phyloP scores from a whole-genome alignment of 2,888 invertebrate species.

The Drosophila nigricruria region DNA sequence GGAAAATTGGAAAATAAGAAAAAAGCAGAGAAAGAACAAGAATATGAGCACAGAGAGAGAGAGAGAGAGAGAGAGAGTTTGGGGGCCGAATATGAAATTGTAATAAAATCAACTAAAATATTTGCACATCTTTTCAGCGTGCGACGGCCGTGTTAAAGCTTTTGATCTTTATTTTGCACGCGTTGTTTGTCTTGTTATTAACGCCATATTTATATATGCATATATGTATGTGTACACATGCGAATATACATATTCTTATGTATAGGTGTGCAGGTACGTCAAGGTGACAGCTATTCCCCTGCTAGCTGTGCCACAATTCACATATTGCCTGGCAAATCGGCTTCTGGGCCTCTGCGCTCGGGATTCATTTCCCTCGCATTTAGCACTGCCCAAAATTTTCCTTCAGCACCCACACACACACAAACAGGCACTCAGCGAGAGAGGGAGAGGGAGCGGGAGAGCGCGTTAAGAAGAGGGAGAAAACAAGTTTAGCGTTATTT shows the following conservation, averaged over 20 bases:
- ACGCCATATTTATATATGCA: constrained; percentile 24
- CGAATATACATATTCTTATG: neutral
- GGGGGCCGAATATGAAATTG: constrained; percentile 31
- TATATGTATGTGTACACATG: neutral
- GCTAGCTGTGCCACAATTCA: constrained; percentile 16
- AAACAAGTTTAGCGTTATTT: constrained; percentile 58
- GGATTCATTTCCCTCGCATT: constrained; percentile 45
- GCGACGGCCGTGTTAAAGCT: constrained; percentile 63
- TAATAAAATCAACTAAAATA: constrained; percentile 79
- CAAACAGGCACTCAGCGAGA: neutral
- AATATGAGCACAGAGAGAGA: constrained; percentile 4
- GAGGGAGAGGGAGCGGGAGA: neutral
- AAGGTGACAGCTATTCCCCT: constrained; percentile 66
- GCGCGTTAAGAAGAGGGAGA: constrained; percentile 8
- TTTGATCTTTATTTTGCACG: constrained; percentile 71
- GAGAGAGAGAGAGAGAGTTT: constrained; percentile 2
- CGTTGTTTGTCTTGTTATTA: constrained; percentile 57
- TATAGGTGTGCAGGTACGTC: constrained; percentile 32
- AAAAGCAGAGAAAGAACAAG: neutral
- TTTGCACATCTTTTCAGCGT: constrained; percentile 68
- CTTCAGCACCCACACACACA: constrained; percentile 34
- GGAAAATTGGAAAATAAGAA: constrained; percentile 33
- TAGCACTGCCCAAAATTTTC: constrained; percentile 45
- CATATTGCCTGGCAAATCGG: constrained; percentile 55
- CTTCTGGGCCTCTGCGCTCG: constrained; percentile 24